Evolutionary conservation across 2,113 vertebrate genomes (phyloP), one percentile per base, ranked within the genome.

Genomic region (Pterophyllum scalare): DNA sequence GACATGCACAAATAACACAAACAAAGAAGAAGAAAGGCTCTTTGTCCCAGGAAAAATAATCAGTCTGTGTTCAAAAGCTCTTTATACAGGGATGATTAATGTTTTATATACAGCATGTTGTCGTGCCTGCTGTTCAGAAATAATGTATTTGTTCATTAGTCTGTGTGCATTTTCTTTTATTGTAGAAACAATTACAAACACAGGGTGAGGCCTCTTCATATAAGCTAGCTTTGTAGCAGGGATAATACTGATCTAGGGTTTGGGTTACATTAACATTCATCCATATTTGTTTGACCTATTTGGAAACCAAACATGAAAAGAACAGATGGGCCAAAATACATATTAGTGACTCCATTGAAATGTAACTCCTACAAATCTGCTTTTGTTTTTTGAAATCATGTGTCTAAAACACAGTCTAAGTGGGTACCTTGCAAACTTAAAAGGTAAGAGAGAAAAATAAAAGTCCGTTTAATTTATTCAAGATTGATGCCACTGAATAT

Each of bases 91-190:
- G 15, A n/a, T 54, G 13, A 83, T 15, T n/a, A 59, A 43, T 22
- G 8, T 10, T 17, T 6, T 59, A n/a, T 57, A 3, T 49, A 11
- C 6, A 8, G 9, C 75, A 1, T 15, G n/a, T 49, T 1, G 11
- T 14, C n/a, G 57, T 24, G 22, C 56, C 19, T 33, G 6, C n/a
- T 60, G n/a, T 28, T 11, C 3, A 62, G 3, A 46, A 57, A 54
- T 26, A 17, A 54, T 4, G 8, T 14, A 26, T 52, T 49, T 12
- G 11, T 54, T 22, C 31, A 5, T 26, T 49, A 35, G 2, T 56
- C 46, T 28, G 22, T 20, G 0, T 0, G 0, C 7, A 8, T 52
- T 22, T 24, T 0, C 31, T 19, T 24, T 43, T 40, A 54, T 24
- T 38, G 2, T 35, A 24, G 3, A 62, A 26, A 59, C 1, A 15